Conservation (phyloP, 2,113 vertebrate species). For the Macrotis lagotis region DNA sequence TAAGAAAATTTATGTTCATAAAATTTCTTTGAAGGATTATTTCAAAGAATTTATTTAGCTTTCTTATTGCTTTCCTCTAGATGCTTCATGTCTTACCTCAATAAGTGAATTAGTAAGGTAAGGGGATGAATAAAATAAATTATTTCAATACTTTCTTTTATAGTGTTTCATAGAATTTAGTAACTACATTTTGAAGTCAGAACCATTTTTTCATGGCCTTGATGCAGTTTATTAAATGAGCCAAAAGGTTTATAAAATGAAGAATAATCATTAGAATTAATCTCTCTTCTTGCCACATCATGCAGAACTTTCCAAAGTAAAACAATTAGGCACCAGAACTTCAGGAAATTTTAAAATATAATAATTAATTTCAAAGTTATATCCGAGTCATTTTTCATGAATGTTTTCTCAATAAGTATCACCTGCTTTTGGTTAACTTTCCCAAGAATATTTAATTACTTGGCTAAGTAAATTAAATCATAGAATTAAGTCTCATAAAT, state of each 20-base stretch:
- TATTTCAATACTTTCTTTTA: background rate
- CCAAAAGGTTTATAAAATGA: conserved; percentile 10
- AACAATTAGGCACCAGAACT: background rate
- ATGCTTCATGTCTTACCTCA: background rate
- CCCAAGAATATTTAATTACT: background rate
- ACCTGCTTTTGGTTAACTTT: background rate
- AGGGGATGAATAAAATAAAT: background rate
- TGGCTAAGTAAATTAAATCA: background rate
- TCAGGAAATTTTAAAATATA: conserved; percentile 25
- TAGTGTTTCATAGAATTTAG: background rate
- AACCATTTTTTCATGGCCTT: conserved; percentile 4
- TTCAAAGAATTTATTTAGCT: background rate
- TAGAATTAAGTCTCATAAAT: background rate
- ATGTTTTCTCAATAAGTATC: background rate
- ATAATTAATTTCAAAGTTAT: background rate
- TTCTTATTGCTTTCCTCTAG: background rate
- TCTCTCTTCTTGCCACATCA: background rate
- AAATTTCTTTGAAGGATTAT: background rate
- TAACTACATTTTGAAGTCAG: conserved; percentile 22
- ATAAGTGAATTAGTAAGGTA: background rate
- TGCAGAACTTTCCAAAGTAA: conserved; percentile 9
- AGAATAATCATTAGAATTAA: background rate
- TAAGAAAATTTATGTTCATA: background rate
- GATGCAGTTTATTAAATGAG: background rate
- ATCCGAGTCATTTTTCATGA: background rate